A percentile compares a stretch with the other conserved stretches of the same genome.
Evolutionary conservation across 2,888 invertebrate species (phyloP).

Genomic region (Parascotia fuliginaria): DNA sequence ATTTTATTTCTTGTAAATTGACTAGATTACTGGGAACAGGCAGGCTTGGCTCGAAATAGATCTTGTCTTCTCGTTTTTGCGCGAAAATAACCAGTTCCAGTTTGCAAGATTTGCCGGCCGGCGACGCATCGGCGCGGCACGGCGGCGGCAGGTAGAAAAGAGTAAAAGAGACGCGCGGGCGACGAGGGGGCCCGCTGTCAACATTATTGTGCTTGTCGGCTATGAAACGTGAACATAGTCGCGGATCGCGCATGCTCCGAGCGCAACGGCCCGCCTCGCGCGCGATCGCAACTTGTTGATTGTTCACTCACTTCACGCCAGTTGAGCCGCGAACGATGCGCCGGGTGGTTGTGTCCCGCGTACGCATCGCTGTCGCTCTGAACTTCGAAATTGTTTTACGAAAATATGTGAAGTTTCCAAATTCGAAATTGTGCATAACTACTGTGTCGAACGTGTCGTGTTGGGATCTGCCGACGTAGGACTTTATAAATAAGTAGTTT

Average conservation of each 20-base stretch:
- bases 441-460: constrained; percentile 57
- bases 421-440: constrained; percentile 67
- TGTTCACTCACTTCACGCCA: constrained; percentile 81
- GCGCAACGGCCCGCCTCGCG: constrained; percentile 70
- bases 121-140: constrained; percentile 30
- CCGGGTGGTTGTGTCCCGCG: constrained; percentile 71
- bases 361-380: constrained; percentile 64
- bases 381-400: constrained; percentile 82
- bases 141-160: background rate
- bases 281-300: constrained; percentile 82
- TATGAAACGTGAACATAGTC: constrained; percentile 67
- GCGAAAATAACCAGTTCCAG: constrained; percentile 81
- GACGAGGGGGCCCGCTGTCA: constrained; percentile 49
- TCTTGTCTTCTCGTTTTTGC: constrained; percentile 74
- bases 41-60: constrained; percentile 52
- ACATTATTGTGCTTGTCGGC: constrained; percentile 68
- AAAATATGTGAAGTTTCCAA: constrained; percentile 83
- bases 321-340: constrained; percentile 80
- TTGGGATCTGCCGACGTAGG: constrained; percentile 67
- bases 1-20: constrained; percentile 52
- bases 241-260: constrained; percentile 77
- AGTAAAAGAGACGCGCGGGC: constrained; percentile 26
- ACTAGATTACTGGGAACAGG: constrained; percentile 51
- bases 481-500: constrained; percentile 71
- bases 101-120: constrained; percentile 61